A percentile compares a stretch with the other conserved stretches of the same genome.
These are phyloP conservation scores for Magallana angulata DNA, from an alignment of 1,140 invertebrate genomes.

Conservation along the genomic window DNA sequence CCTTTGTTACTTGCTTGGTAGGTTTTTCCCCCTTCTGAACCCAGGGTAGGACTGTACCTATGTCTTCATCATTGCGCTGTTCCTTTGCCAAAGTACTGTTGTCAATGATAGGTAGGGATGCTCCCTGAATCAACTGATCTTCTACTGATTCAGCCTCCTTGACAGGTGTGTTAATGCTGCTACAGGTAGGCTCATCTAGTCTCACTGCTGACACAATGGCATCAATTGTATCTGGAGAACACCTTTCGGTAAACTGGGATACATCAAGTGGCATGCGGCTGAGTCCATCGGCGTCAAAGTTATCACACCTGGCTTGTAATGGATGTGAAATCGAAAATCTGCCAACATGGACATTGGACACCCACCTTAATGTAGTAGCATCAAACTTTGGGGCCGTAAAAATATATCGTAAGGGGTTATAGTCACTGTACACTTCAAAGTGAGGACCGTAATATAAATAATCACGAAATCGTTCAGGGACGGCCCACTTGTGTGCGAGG, in stretches of 20 bases:
- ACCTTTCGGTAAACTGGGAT: neutral
- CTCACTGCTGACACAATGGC: neutral
- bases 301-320: conserved; percentile 45
- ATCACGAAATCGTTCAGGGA: conserved; percentile 47
- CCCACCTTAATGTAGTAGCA: neutral
- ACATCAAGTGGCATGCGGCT: conserved; percentile 46
- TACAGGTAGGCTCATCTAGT: neutral
- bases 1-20: neutral
- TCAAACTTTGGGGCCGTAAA: no score
- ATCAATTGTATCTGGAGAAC: neutral
- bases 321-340: conserved; percentile 49
- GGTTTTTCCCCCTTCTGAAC: conserved; percentile 1
- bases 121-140: neutral
- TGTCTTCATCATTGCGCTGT: no score
- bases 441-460: conserved; percentile 54
- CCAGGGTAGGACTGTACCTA: no score
- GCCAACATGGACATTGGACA: conserved; percentile 40
- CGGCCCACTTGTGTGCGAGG: conserved; percentile 40
- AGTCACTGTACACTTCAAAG: conserved; percentile 39
- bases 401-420: no score
- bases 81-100: conserved; percentile 16
- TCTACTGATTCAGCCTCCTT: conserved; percentile 29
- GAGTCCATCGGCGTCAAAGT: conserved; percentile 50
- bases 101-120: no score
- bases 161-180: neutral